Percentiles rank a stretch among this genome's conserved stretches.
phyloP scores from a whole-genome alignment of 64 coral and sea anemone genomes.

The Montipora foliosa region DNA sequence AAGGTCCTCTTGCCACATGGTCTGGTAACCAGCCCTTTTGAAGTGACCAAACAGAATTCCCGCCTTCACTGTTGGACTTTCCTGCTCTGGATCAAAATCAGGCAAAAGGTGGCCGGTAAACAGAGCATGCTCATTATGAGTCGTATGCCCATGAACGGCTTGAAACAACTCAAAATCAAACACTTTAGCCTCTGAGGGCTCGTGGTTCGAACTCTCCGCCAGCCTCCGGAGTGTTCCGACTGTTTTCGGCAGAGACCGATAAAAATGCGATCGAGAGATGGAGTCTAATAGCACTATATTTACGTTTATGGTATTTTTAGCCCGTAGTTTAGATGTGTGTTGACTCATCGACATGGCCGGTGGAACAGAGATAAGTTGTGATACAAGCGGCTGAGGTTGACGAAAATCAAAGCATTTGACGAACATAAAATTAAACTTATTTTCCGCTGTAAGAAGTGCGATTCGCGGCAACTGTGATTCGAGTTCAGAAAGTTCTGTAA shows the following conservation, averaged over 20 bases:
- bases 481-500: slow-evolving; percentile 52
- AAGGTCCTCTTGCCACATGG: slow-evolving; percentile 90
- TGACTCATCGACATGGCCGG: slow-evolving; percentile 21
- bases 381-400: slow-evolving; percentile 1
- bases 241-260: slow-evolving; percentile 91
- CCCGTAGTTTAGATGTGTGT: slow-evolving; percentile 10
- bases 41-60: slow-evolving; percentile 76
- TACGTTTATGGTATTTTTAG: slow-evolving; percentile 73
- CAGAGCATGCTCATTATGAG: slow-evolving; percentile 85
- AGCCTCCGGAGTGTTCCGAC: slow-evolving; percentile 54
- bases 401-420: slow-evolving; percentile 42
- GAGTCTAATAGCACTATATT: slow-evolving; percentile 94
- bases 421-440: slow-evolving; percentile 73
- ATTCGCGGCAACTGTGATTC: slow-evolving; percentile 53
- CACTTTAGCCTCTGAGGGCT: slow-evolving; percentile 30
- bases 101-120: slow-evolving; percentile 79
- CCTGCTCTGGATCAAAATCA: slow-evolving; percentile 13
- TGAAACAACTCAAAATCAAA: slow-evolving; percentile 96
- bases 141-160: slow-evolving; percentile 89
- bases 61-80: slow-evolving; percentile 58
- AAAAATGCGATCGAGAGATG: slow-evolving; percentile 88
- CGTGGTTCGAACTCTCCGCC: background rate
- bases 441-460: slow-evolving; percentile 11
- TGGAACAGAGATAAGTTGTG: slow-evolving; percentile 76
- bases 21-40: slow-evolving; percentile 92